phyloP scores from a whole-genome alignment of 1,140 invertebrate species.

The Drosophila rhopaloa region DNA sequence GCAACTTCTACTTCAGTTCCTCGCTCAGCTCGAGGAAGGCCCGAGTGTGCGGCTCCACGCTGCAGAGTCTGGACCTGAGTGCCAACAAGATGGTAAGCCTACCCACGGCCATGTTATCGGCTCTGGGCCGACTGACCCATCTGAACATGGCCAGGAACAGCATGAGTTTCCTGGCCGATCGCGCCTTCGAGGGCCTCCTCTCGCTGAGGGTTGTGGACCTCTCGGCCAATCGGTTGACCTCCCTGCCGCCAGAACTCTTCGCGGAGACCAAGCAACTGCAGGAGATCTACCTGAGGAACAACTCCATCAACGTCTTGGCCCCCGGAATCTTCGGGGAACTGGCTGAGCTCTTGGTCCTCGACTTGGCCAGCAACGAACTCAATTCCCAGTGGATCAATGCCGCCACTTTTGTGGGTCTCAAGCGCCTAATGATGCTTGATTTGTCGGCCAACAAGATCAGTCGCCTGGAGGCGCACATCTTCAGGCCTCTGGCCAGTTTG shows the following conservation, averaged over 20 bases:
- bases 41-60: constrained; percentile 88
- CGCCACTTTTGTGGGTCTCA: constrained; percentile 93
- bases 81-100: constrained; percentile 93
- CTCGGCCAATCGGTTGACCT: constrained; percentile 92
- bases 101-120: constrained; percentile 90
- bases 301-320: constrained; percentile 93
- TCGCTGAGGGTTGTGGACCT: constrained; percentile 91
- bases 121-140: constrained; percentile 88
- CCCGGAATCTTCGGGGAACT: constrained; percentile 94
- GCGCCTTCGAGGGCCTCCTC: constrained; percentile 91
- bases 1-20: constrained; percentile 90
- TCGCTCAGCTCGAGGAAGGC: constrained; percentile 87
- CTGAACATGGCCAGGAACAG: constrained; percentile 89
- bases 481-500: constrained; percentile 91
- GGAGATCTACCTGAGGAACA: constrained; percentile 93
- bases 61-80: constrained; percentile 91
- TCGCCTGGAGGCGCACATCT: constrained; percentile 91
- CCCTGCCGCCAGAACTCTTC: constrained; percentile 93
- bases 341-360: constrained; percentile 91
- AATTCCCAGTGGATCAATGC: constrained; percentile 94
- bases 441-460: constrained; percentile 92
- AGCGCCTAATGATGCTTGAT: constrained; percentile 92
- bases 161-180: constrained; percentile 91
- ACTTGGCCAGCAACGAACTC: constrained; percentile 94
- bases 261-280: constrained; percentile 91